Evolutionary conservation across 2,113 vertebrate genomes (phyloP).

Genomic region (Salvelinus sp.): DNA sequence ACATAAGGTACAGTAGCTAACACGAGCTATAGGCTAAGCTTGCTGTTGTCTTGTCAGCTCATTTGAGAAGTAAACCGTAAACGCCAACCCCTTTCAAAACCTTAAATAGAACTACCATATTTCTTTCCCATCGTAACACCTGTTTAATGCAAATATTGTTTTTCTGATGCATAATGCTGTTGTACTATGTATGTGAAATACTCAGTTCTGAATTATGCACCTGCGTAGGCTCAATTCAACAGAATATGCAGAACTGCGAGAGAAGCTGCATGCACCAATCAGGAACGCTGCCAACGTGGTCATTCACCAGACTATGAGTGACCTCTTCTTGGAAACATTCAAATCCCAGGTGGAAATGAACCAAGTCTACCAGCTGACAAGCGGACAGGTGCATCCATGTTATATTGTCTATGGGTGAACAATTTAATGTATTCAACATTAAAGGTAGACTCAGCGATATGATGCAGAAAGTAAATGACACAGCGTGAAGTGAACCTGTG

Average conservation of each 20-base stretch:
- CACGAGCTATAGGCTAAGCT: not conserved
- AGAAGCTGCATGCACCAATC: constrained; percentile 87
- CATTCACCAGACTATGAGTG: constrained; percentile 89
- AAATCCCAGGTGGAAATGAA: constrained; percentile 86
- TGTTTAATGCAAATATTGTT: not conserved
- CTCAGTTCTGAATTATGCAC: not conserved
- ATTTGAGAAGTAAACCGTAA: no score
- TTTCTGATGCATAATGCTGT: not conserved
- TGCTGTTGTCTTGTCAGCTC: no score
- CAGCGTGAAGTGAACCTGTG: no score
- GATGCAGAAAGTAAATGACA: no score
- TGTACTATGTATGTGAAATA: not conserved
- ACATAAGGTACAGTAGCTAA: constrained; percentile 78
- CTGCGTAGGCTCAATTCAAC: constrained; percentile 83
- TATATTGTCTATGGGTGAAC: not conserved
- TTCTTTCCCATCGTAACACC: not conserved
- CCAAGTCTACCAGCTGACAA: constrained; percentile 75
- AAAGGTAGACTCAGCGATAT: no score
- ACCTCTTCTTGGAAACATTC: constrained; percentile 93
- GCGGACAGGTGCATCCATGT: constrained; percentile 77
- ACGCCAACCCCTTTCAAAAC: no score
- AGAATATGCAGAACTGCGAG: constrained; percentile 86
- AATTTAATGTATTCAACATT: no score
- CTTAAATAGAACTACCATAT: no score
- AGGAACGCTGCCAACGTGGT: constrained; percentile 86